Evolutionary conservation across 2,888 invertebrate species (phyloP), one percentile per base, ranked within the genome.

Genomic region (Oxystoma pomonae): DNA sequence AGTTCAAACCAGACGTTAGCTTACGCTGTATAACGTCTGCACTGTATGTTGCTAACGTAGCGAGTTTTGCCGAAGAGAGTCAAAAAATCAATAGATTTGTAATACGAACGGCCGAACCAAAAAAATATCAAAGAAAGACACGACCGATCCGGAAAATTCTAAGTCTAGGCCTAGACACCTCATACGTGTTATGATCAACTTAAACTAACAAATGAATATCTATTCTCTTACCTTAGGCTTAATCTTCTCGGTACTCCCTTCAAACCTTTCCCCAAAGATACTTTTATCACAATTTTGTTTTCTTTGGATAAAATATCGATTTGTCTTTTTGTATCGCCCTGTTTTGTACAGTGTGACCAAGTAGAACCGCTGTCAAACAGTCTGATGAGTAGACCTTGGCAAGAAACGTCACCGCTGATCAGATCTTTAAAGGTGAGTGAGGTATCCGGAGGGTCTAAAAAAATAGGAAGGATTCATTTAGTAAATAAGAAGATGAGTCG

Each of bases 291-390:
- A 19, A 87, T 81, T 22, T 82, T 81, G 73, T 87, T 87, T 22
- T 78, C 81, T 67, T 84, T 83, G 0, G 87, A 86, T 16, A 86
- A 82, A 61, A 86, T 84, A 72, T 86, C 85, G 60, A 86, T 84
- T 70, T 83, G 85, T 55, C 85, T 77, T 66, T 83, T 76, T 1
- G 84, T 83, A 69, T 87, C 86, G 0, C 85, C 86, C 0, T 82
- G 81, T 61, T 83, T 82, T 0, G 86, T 85, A 70, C 88, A 88
- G 69, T 87, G 86, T 9, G 81, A 81, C 87, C 87, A 87, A 16
- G 77, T 81, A 0, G 83, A 83, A 1, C 81, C 81, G 0, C 86
- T 86, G 70, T 87, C 86, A 73, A 84, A 81, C 9, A 88, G 77
- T 66, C 80, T 82, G 56, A 86, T 78, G 61, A 84, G 81, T 77